Base-by-base conservation (phyloP, 2,888 invertebrate genomes). In the Ormia ochracea region DNA sequence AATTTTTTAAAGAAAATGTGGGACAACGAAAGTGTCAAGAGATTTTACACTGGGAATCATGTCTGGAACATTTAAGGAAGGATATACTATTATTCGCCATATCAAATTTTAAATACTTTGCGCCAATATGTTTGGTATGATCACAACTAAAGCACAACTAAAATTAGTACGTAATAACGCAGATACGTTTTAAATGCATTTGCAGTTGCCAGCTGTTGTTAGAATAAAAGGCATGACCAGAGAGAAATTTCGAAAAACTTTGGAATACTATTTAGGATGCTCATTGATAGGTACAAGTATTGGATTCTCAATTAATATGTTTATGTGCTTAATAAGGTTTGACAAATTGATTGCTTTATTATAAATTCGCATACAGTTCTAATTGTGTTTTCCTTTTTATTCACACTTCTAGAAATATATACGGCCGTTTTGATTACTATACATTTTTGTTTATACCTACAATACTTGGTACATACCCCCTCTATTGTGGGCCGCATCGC, bases 281-380 rank as follows among this genome's bases (percentile, higher is more conserved):
- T 73, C 84, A 10, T 33, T 83, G 0, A 74, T 77, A 0, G 86
- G 85, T 4, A 54, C 83, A 10, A 5, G 66, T 0, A 74, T 77
- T 45, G 83, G 82, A 6, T 84, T 74, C 28, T 31, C 75, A 0
- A 82, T 81, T 19, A 56, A 80, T 3, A 12, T 70, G 6, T 72
- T 82, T 14, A 80, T 85, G 5, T 87, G 87, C 59, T 6, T 66
- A 9, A 54, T 84, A 1, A 85, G 87, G 88, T 87, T 78, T 48
- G 68, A 9, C 0, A 50, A 5, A 12, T 23, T 19, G 14, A 10
- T 28, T 43, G 2, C 12, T 28, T 33, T 31, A 1, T 0, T 26
- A 26, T 12, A 12, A n/a, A n/a, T n/a, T 10, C 4, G 33, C 10
- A 3, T 5, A 33, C n/a, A 33, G 33, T 31, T 45, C 3, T 26